Evolutionary conservation across 2,888 invertebrate genomes (phyloP), one percentile per base, ranked within the genome.

Genomic region (Apoda limacodes): DNA sequence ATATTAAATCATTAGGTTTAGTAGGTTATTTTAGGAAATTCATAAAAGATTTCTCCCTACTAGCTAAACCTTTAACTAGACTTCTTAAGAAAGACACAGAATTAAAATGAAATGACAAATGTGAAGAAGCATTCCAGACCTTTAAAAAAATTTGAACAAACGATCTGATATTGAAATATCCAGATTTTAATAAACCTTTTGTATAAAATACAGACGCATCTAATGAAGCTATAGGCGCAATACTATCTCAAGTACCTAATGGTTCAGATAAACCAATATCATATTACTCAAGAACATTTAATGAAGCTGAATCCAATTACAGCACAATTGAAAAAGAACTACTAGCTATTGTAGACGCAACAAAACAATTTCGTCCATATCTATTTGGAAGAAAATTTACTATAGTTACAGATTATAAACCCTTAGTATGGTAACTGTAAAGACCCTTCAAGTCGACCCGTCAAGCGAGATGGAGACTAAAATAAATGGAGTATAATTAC

Each of bases 381-480:
- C 25, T 60, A 4, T 57, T 50, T 23, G 58, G 57, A 4, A 37
- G 43, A 9, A 48, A 53, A 34, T 67, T 67, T 27, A 46, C 31
- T 11, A 51, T 68, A 3, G 24, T 53, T 5, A 63, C 58, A 0
- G 66, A 66, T 32, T 64, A 67, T 36, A 48, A 45, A 30, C 56
- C 60, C 10, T 23, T 65, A 4, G 32, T 37, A 10, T 62, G 54
- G 52, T 22, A 42, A 26, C 4, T 17, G 52, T 2, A 55, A 57
- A 40, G 51, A 60, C 14, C 55, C 50, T 0, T 44, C 51, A 0
- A 34, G 52, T 13, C 27, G n/a, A 58, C n/a, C n/a, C n/a, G n/a
- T n/a, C n/a, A n/a, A 1, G 45, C 46, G 0, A 22, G 62, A 23
- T 66, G 60, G 60, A 25, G 48, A 28, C 23, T 60, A 1, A 47